Conservation (phyloP, 1,140 invertebrate species). For the Apis dorsata region DNA sequence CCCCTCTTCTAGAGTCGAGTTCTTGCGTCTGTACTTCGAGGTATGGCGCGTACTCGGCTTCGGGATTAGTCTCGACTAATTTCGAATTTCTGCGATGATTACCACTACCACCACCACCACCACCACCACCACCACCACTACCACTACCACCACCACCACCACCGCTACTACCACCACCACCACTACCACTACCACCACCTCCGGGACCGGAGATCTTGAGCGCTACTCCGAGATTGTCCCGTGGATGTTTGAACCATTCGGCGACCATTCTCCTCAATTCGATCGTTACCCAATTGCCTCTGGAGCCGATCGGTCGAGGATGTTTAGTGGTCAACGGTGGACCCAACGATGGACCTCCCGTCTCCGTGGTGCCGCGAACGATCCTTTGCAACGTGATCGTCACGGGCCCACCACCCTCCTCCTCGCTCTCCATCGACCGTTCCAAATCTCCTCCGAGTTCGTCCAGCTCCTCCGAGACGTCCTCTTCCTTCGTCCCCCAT, state of each 20-base stretch:
- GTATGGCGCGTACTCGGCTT: constrained; percentile 76
- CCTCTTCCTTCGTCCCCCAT: constrained; percentile 67
- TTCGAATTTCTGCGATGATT: constrained; percentile 68
- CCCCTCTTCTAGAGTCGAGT: constrained; percentile 84
- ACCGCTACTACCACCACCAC: too few relatives aligned
- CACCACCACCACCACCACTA: too few relatives aligned
- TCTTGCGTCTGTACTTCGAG: constrained; percentile 92
- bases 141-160: too few relatives aligned
- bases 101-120: constrained; percentile 15
- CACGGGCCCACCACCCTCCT: constrained; percentile 56
- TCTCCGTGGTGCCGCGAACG: constrained; percentile 68
- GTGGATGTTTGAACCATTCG: constrained; percentile 87
- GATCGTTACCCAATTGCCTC: constrained; percentile 86
- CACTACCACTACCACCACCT: too few relatives aligned
- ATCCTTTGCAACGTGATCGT: constrained; percentile 77
- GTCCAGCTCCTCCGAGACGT: constrained; percentile 30
- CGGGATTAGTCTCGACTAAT: constrained; percentile 76
- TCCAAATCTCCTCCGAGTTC: constrained; percentile 40
- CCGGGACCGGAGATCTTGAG: constrained; percentile 81
- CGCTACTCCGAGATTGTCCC: constrained; percentile 87
- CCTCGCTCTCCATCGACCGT: constrained; percentile 51
- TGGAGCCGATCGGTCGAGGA: constrained; percentile 71
- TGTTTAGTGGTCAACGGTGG: constrained; percentile 76
- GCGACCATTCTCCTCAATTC: constrained; percentile 88
- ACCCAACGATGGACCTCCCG: constrained; percentile 67